Conservation (phyloP, 1,140 invertebrate species). For the Oreohelix idahoensis region DNA sequence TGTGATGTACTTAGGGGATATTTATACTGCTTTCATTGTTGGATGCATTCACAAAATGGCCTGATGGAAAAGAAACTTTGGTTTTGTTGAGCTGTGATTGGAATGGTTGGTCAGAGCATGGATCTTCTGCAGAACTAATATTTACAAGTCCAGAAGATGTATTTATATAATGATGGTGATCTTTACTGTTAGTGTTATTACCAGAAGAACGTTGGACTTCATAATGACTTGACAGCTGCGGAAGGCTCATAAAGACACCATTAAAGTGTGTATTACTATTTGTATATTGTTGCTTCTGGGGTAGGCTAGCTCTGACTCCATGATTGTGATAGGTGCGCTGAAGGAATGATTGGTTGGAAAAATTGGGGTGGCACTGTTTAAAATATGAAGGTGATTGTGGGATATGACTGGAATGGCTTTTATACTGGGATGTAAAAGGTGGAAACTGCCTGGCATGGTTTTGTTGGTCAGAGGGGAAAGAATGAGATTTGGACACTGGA, state of each 20-base stretch:
- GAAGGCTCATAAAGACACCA: neutral
- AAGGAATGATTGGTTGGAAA: no score
- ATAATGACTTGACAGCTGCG: neutral
- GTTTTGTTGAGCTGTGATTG: slow-evolving; percentile 18
- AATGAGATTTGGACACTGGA: slow-evolving; percentile 16
- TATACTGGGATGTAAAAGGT: neutral
- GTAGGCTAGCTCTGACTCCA: no score
- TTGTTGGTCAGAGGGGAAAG: slow-evolving; percentile 17
- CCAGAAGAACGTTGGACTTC: neutral
- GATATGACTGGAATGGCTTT: neutral
- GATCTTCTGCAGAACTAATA: slow-evolving; percentile 65
- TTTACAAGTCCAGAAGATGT: slow-evolving; percentile 50
- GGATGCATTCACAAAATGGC: neutral
- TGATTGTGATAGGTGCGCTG: no score
- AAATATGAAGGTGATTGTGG: neutral
- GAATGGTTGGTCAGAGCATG: slow-evolving; percentile 41
- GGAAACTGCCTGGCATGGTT: neutral
- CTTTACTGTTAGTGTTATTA: no score
- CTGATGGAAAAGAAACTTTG: slow-evolving; percentile 3
- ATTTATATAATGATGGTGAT: no score
- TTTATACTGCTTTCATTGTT: slow-evolving; percentile 4
- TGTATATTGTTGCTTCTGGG: no score
- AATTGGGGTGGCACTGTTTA: neutral
- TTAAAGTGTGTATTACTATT: neutral
- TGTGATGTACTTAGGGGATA: no score